A percentile compares a stretch with the other conserved stretches of the same genome.
Evolutionary conservation across 2,113 vertebrate species (phyloP).

Genomic region (Ophiodon elongatus): DNA sequence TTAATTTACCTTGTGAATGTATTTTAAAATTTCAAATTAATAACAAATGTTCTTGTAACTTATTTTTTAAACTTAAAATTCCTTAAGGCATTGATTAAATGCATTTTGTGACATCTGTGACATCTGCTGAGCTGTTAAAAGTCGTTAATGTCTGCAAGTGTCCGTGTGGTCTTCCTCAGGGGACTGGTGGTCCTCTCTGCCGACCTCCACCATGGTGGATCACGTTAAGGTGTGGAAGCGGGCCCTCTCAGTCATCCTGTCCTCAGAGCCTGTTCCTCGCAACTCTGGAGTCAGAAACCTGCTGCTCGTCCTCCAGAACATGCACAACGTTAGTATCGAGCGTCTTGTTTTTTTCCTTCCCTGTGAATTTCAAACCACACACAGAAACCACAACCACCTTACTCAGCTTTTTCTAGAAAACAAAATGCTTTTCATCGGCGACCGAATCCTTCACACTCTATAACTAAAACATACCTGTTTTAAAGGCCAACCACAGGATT

Average conservation of each 20-base stretch:
- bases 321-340: constrained; percentile 65
- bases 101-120: background rate
- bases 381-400: background rate
- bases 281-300: constrained; percentile 38
- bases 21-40: too few relatives aligned
- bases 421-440: background rate
- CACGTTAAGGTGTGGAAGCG: constrained; percentile 68
- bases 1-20: too few relatives aligned
- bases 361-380: background rate
- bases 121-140: background rate
- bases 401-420: background rate
- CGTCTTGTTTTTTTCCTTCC: background rate
- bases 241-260: constrained; percentile 43
- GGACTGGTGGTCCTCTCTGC: constrained; percentile 65
- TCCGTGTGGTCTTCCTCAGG: constrained; percentile 37
- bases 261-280: accelerated
- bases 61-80: background rate
- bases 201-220: constrained; percentile 21
- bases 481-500: constrained; percentile 63
- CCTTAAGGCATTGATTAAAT: background rate
- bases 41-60: background rate
- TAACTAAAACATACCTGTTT: background rate
- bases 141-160: background rate
- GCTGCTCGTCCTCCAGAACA: constrained; percentile 56
- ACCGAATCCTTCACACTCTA: background rate